Evolutionary conservation across 1,140 invertebrate species (phyloP).

Genomic region (Brachionus rotundiformis): DNA sequence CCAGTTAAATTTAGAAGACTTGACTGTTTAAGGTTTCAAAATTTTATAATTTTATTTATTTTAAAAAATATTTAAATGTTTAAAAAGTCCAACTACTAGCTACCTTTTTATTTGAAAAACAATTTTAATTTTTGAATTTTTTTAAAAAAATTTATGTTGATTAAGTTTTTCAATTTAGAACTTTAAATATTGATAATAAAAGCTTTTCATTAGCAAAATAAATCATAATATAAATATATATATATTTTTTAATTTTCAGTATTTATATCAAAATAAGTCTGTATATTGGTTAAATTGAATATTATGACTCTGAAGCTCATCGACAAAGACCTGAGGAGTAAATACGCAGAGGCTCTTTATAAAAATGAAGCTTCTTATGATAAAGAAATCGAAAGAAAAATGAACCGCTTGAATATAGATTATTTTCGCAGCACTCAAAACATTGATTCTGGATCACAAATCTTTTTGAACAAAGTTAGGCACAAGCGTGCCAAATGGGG

Average conservation of each 20-base stretch:
- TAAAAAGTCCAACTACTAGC: neutral
- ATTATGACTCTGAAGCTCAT: conserved; percentile 43
- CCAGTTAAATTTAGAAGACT: neutral
- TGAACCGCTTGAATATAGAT: conserved; percentile 9
- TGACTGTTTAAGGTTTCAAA: neutral
- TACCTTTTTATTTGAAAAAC: conserved; percentile 12
- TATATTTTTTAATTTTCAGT: neutral
- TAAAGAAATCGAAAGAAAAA: conserved; percentile 31
- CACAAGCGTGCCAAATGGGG: conserved; percentile 42
- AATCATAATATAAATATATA: no score
- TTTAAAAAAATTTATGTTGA: neutral
- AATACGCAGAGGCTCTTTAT: conserved; percentile 47
- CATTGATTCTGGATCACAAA: conserved; percentile 34
- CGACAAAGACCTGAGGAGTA: conserved; percentile 43
- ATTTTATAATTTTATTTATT: neutral
- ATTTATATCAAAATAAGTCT: neutral
- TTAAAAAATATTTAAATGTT: neutral
- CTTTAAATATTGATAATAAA: neutral
- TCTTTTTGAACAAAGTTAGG: conserved; percentile 34
- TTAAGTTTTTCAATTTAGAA: neutral
- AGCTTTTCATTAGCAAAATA: neutral
- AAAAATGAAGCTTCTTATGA: conserved; percentile 49
- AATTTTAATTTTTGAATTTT: neutral
- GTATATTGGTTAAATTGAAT: neutral
- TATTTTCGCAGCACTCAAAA: conserved; percentile 20